phyloP scores from a whole-genome alignment of 2,888 invertebrate species.

The Campoplex capitator region DNA sequence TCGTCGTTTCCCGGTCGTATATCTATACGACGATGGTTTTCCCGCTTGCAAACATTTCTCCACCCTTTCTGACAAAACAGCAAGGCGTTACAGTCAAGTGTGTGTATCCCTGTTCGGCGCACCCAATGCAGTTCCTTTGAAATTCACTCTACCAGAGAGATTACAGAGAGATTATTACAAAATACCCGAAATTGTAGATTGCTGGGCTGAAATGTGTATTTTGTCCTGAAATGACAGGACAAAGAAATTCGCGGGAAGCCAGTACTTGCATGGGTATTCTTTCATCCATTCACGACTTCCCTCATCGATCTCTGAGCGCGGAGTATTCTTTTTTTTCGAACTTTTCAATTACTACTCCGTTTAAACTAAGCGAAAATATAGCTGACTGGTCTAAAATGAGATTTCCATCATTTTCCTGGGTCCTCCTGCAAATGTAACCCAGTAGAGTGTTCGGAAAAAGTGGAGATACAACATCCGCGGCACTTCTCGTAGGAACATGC shows the following conservation, averaged over 20 bases:
- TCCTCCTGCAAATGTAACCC: neutral
- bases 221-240: no score
- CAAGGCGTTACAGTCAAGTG: constrained; percentile 25
- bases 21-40: neutral
- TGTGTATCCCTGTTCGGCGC: neutral
- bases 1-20: neutral
- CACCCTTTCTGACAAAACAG: constrained; percentile 37
- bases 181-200: constrained; percentile 30
- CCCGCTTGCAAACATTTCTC: constrained; percentile 14
- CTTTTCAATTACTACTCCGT: neutral
- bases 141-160: constrained; percentile 35
- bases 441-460: neutral
- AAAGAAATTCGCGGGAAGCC: neutral
- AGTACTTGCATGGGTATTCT: neutral
- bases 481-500: no score
- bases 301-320: neutral
- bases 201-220: neutral
- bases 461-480: neutral
- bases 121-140: constrained; percentile 42
- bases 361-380: neutral
- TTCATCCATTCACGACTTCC: neutral
- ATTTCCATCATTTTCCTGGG: neutral
- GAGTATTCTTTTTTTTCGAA: neutral
- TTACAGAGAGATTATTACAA: constrained; percentile 49
- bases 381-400: neutral